These are phyloP conservation scores for Leucozona laternaria DNA, from an alignment of 2,888 invertebrate species.

Conservation along the genomic window DNA sequence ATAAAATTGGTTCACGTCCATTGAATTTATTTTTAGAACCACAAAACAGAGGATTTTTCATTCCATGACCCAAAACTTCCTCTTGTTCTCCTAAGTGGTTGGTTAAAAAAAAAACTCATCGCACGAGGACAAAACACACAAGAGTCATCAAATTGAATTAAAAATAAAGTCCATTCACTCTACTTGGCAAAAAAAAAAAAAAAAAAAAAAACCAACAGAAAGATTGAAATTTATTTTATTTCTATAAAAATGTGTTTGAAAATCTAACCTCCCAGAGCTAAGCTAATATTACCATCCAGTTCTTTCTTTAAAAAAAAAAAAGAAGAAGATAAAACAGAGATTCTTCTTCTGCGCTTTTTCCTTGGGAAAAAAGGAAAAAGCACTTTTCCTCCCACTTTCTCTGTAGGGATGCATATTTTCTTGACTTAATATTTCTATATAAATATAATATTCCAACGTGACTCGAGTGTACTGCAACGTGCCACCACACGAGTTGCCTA, in stretches of 20 bases:
- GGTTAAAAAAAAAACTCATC: neutral
- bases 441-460: conserved; percentile 64
- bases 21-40: conserved; percentile 15
- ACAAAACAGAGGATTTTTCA: conserved; percentile 4
- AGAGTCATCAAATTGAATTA: conserved; percentile 68
- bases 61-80: conserved; percentile 24
- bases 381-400: conserved; percentile 26
- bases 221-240: conserved; percentile 12
- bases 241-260: conserved; percentile 8
- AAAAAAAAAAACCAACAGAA: neutral
- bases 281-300: conserved; percentile 26
- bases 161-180: conserved; percentile 55
- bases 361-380: neutral
- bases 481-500: conserved; percentile 29
- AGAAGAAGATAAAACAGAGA: conserved; percentile 2
- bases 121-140: conserved; percentile 49
- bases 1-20: conserved; percentile 20
- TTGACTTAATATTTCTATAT: conserved; percentile 34
- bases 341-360: neutral
- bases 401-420: conserved; percentile 40
- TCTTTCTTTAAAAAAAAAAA: neutral
- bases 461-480: conserved; percentile 66
- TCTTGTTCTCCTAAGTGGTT: conserved; percentile 14
- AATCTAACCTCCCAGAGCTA: conserved; percentile 11
- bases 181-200: neutral